Percentiles rank a stretch among this genome's conserved stretches.
These are phyloP conservation scores for Sceloporus undulatus DNA, from an alignment of 2,113 vertebrate species.

Conservation along the genomic window DNA sequence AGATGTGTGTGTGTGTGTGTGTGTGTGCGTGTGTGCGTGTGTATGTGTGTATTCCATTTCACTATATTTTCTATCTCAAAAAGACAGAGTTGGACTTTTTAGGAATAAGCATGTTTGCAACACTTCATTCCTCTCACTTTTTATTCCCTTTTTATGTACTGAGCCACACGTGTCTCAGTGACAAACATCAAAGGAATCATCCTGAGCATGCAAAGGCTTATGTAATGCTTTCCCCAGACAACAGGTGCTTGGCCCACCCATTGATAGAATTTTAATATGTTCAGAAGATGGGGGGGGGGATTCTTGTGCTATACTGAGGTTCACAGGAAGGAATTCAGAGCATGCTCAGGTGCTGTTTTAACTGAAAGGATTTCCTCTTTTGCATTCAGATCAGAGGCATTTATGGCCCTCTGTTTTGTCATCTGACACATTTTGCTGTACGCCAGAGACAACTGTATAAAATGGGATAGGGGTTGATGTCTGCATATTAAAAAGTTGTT, in stretches of 20 bases:
- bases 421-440: conserved; percentile 31
- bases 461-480: conserved; percentile 24
- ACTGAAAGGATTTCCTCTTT: background rate
- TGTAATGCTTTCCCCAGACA: conserved; percentile 6
- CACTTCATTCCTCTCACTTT: background rate
- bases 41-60: no score
- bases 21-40: no score
- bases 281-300: background rate
- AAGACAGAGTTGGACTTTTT: background rate
- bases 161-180: conserved; percentile 13
- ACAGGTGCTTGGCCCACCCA: background rate
- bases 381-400: background rate
- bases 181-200: background rate
- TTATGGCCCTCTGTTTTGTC: conserved; percentile 45
- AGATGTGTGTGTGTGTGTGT: no score
- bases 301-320: conserved; percentile 3
- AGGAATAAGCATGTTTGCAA: background rate
- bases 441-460: background rate
- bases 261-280: conserved; percentile 17
- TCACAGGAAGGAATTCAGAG: conserved; percentile 10
- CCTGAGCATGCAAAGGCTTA: background rate
- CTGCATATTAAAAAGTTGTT: conserved; percentile 40
- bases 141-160: conserved; percentile 1
- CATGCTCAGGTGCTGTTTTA: background rate
- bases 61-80: no score